Conservation (phyloP, 2,113 vertebrate species). For the rat (Rattus norvegicus) region DNA sequence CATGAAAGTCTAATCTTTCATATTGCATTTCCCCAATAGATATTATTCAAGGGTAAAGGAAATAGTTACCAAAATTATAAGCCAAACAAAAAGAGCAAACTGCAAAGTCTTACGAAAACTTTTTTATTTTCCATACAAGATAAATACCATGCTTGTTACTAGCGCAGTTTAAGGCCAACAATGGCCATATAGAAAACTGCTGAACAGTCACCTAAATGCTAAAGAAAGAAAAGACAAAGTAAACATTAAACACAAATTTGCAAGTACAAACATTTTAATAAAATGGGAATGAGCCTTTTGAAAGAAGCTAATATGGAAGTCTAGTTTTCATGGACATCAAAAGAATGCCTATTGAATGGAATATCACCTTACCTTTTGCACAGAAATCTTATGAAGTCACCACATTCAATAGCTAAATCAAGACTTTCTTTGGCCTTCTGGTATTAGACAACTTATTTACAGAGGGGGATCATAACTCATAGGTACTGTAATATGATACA, state of each 20-base stretch:
- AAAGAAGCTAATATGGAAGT: slow-evolving; percentile 77
- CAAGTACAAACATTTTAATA: slow-evolving; percentile 84
- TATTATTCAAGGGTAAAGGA: slow-evolving; percentile 20
- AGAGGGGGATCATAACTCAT: slow-evolving; percentile 81
- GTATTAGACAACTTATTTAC: slow-evolving; percentile 82
- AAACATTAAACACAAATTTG: slow-evolving; percentile 84
- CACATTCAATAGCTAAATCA: slow-evolving; percentile 83
- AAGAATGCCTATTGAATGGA: slow-evolving; percentile 77
- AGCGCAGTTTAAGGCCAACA: slow-evolving; percentile 90
- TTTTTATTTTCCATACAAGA: slow-evolving; percentile 90
- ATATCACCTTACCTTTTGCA: slow-evolving; percentile 87
- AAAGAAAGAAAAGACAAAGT: slow-evolving; percentile 84
- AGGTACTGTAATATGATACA: slow-evolving; percentile 80
- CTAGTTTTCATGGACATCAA: slow-evolving; percentile 78
- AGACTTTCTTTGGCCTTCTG: slow-evolving; percentile 85
- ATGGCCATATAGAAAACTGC: slow-evolving; percentile 88
- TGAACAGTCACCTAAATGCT: slow-evolving; percentile 90
- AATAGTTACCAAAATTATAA: slow-evolving; percentile 54
- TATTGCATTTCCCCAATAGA: not conserved
- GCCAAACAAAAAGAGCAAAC: slow-evolving; percentile 73
- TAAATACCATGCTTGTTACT: slow-evolving; percentile 85
- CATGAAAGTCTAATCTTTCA: not conserved
- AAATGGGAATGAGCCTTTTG: slow-evolving; percentile 77
- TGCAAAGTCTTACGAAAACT: slow-evolving; percentile 82
- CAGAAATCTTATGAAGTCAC: slow-evolving; percentile 85